Evolutionary conservation across 2,888 invertebrate genomes (phyloP), one percentile per base, ranked within the genome.

Genomic region (Cerastoderma edule): DNA sequence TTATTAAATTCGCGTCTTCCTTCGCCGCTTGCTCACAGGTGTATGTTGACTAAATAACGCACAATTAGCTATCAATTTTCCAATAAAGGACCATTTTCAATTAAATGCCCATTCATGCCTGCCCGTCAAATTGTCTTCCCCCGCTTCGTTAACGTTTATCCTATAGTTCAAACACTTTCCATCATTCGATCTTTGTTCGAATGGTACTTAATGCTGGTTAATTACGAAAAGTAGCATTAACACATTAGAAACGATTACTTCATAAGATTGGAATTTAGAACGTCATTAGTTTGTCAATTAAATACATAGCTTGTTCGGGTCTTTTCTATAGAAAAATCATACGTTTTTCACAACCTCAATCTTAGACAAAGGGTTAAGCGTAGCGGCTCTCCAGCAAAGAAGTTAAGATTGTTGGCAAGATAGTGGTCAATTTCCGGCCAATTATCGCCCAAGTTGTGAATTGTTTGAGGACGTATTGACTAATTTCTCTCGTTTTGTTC

Each of bases 61-160:
- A 70, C 73, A 78, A 78, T 78, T 78, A 74, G 53, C 78, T 74
- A 74, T 73, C 74, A 73, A 74, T 78, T 78, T 78, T 74, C 74
- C 67, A 74, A 78, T 78, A 78, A 78, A 78, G 56, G 78, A 44
- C 44, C 54, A 71, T 69, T 74, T 78, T 78, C 78, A 78, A 78
- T 78, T 78, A 78, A 78, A 78, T 68, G 71, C 54, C 65, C 57
- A 78, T 78, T 73, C 74, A 78, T 74, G 65, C 54, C 65, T 64
- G 64, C 78, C 64, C 74, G 78, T 71, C 74, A 67, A 78, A 74
- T 71, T 70, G 74, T 71, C 73, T 70, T 67, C 67, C 57, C 71
- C 63, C 71, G 65, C 70, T 67, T 73, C 69, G 46, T 57, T 67
- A 60, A 53, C 32, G 57, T n/a, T n/a, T n/a, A n/a, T n/a, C n/a